A percentile compares a stretch with the other conserved stretches of the same genome.
phyloP scores from a whole-genome alignment of 92 coral and sea anemone species.

The Diadumene lineata region DNA sequence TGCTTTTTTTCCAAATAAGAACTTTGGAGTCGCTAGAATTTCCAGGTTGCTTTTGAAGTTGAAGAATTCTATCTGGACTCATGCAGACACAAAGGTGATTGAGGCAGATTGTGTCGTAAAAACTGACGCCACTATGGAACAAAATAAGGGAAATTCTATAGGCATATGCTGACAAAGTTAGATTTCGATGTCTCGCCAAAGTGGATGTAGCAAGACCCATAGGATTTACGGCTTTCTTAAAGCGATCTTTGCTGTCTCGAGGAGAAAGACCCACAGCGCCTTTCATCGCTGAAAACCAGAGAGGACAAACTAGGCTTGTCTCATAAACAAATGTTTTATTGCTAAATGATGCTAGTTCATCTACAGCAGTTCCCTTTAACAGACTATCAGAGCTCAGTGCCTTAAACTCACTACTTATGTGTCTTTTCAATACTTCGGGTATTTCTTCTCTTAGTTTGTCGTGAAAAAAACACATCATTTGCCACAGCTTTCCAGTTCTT shows the following conservation, averaged over 20 bases:
- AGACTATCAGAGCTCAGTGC: constrained; percentile 37
- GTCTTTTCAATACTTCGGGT: constrained; percentile 21
- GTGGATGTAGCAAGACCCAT: constrained; percentile 49
- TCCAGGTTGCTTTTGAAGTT: constrained; percentile 60
- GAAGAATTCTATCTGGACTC: constrained; percentile 39
- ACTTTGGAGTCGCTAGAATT: constrained; percentile 48
- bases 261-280: constrained; percentile 49
- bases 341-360: constrained; percentile 58
- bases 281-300: constrained; percentile 48
- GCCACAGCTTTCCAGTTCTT: constrained; percentile 57
- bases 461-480: constrained; percentile 40
- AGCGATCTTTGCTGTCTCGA: constrained; percentile 10
- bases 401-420: constrained; percentile 39
- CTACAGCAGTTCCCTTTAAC: constrained; percentile 41
- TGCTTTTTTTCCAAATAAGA: constrained; percentile 51
- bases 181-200: constrained; percentile 48
- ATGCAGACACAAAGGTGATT: constrained; percentile 61
- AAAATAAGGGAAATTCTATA: constrained; percentile 55
- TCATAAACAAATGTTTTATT: constrained; percentile 39
- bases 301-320: constrained; percentile 38
- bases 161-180: constrained; percentile 59
- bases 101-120: constrained; percentile 39
- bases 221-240: constrained; percentile 17
- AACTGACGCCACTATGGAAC: constrained; percentile 47
- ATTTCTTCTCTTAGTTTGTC: constrained; percentile 19